Conservation (phyloP, 1,140 invertebrate genomes). For the Babylonia areolata region DNA sequence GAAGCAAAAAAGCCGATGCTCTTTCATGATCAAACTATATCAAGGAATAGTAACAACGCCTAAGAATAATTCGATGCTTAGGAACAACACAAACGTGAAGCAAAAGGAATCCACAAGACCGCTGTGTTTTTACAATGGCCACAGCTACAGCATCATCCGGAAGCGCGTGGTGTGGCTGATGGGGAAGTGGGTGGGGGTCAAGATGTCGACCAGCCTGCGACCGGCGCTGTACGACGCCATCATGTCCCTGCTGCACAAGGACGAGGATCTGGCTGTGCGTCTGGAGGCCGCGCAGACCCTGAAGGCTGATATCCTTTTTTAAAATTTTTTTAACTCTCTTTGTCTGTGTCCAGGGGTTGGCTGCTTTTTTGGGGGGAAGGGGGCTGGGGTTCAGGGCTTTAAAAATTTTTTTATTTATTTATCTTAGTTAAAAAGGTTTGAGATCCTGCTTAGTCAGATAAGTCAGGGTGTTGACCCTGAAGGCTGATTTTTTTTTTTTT, state of each 20-base stretch:
- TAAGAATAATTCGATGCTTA: too few relatives aligned
- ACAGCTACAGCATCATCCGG: conserved; percentile 91
- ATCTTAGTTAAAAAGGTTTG: neutral
- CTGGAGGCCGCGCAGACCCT: conserved; percentile 87
- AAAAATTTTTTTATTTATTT: neutral
- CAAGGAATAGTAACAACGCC: too few relatives aligned
- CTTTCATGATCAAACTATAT: too few relatives aligned
- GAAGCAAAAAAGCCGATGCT: too few relatives aligned
- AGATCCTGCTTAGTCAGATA: neutral
- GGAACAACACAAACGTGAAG: too few relatives aligned
- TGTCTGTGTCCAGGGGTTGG: neutral
- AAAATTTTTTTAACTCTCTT: too few relatives aligned
- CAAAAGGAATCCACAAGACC: too few relatives aligned
- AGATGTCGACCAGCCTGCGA: conserved; percentile 86
- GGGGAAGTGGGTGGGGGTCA: conserved; percentile 90
- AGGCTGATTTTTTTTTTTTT: neutral
- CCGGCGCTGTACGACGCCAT: conserved; percentile 89
- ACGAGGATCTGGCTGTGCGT: conserved; percentile 87
- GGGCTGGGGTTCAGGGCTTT: neutral
- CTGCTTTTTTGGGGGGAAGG: neutral
- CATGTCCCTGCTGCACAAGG: conserved; percentile 79
- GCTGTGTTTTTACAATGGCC: too few relatives aligned
- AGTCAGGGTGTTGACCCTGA: too few relatives aligned
- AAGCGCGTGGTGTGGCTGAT: conserved; percentile 92
- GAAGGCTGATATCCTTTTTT: conserved; percentile 80